Evolutionary conservation across 2,113 vertebrate species (phyloP), one percentile per base, ranked within the genome.

Genomic region (Aramus guarauna): DNA sequence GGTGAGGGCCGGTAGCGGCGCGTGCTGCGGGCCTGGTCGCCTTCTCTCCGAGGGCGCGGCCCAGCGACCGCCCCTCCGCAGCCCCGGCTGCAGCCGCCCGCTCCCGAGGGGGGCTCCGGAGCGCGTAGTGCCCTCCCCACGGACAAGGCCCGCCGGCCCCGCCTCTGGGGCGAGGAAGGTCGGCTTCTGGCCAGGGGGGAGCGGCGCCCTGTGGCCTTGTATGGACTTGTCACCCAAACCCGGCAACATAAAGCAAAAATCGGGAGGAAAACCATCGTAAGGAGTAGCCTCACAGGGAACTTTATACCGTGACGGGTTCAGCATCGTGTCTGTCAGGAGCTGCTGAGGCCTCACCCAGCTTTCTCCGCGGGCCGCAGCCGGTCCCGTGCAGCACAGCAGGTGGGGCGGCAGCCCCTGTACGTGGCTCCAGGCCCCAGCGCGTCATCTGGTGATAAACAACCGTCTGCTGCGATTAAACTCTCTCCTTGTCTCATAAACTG

Each of bases 301-400:
- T 39, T 9, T 6, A 4, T 4, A 26, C 15, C 27, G 9, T 4
- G 34, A 3, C 6, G 29, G 16, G 5, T 24, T 12, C 37, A 9
- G 47, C n/a, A 3, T 14, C 2, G 11, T 1, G 22, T 3, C 22
- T 10, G 20, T 3, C 8, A 9, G n/a, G 22, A 36, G 5, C 66
- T 36, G 9, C 55, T 2, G 8, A 4, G 6, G 21, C n/a, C 9
- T 36, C 34, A 2, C 27, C 15, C 11, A 2, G 53, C 29, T 9
- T 7, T 11, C 20, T 4, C 58, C 3, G 11, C 26, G 12, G 12
- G 23, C 4, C 3, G 9, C 30, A 1, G 41, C 34, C 36, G 0
- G 13, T 1, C 18, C 3, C 29, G 2, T 1, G 3, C 1, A 13
- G 48, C 3, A 2, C 41, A 9, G 69, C 27, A 4, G 16, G 8